Evolutionary conservation across 2,888 invertebrate species (phyloP).

Genomic region (Bombyx huttoni): DNA sequence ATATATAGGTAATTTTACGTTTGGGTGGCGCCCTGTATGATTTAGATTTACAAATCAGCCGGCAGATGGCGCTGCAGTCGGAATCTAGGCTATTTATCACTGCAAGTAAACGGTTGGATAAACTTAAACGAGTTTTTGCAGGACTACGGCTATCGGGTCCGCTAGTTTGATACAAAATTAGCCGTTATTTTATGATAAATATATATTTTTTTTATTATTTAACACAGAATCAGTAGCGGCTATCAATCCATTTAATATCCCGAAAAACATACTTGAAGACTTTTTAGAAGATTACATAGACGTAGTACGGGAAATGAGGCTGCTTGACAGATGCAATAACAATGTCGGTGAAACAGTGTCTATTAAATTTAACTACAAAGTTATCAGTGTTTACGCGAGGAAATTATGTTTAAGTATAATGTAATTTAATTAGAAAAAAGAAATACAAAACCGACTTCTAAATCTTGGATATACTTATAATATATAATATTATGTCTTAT

Average conservation of each 20-base stretch:
- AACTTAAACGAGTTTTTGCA: too few relatives aligned
- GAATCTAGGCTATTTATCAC: too few relatives aligned
- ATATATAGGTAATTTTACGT: too few relatives aligned
- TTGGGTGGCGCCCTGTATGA: too few relatives aligned
- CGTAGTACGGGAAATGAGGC: constrained; percentile 56
- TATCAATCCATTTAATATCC: constrained; percentile 80
- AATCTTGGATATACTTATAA: too few relatives aligned
- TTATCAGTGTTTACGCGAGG: constrained; percentile 37
- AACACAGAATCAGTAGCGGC: constrained; percentile 75
- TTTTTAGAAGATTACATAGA: constrained; percentile 75
- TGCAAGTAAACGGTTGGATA: too few relatives aligned
- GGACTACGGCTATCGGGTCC: too few relatives aligned
- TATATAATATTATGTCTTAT: too few relatives aligned
- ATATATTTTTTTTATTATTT: not conserved
- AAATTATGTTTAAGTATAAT: not conserved
- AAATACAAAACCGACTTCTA: too few relatives aligned
- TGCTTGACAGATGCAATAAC: constrained; percentile 33
- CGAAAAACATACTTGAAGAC: constrained; percentile 67
- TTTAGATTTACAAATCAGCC: too few relatives aligned
- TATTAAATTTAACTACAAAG: constrained; percentile 57
- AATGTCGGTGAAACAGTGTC: constrained; percentile 26
- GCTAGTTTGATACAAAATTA: not conserved
- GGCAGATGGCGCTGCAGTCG: too few relatives aligned
- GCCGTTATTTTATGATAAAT: not conserved
- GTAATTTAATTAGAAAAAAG: too few relatives aligned